A percentile compares a stretch with the other conserved stretches of the same genome.
phyloP scores from a whole-genome alignment of 2,113 vertebrate species.

The Rhineura floridana region DNA sequence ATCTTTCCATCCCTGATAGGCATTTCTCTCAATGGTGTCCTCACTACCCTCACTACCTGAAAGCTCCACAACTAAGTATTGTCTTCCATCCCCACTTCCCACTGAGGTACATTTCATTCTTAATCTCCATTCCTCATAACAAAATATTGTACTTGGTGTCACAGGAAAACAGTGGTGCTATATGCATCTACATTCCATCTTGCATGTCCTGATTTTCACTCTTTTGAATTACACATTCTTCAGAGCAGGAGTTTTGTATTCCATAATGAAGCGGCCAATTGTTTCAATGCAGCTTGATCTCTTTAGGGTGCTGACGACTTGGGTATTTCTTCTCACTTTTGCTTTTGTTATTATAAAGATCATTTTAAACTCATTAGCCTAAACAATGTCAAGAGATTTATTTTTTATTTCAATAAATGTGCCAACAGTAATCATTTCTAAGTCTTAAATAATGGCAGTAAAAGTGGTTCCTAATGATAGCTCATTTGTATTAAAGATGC shows the following conservation, averaged over 20 bases:
- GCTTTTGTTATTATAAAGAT: constrained; percentile 22
- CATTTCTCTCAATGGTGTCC: neutral
- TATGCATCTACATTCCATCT: neutral
- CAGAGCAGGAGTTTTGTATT: neutral
- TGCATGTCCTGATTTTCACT: neutral
- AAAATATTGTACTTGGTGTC: neutral
- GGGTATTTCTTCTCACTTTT: neutral
- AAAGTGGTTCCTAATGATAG: constrained; percentile 33
- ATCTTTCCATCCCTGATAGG: too few relatives aligned
- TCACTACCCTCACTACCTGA: neutral
- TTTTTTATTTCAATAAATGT: constrained; percentile 1
- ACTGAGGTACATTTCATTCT: too few relatives aligned
- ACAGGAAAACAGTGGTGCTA: neutral
- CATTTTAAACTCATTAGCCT: constrained; percentile 32
- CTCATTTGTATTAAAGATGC: constrained; percentile 31
- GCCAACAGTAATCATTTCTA: constrained; percentile 14
- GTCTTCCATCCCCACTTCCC: too few relatives aligned
- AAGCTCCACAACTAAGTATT: neutral
- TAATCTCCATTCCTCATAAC: neutral
- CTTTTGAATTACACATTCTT: neutral
- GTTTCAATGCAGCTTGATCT: neutral
- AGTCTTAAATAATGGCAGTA: constrained; percentile 20
- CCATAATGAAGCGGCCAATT: neutral
- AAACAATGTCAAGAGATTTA: constrained; percentile 33
- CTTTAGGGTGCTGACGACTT: neutral